Percentiles rank a stretch among this genome's conserved stretches.
Conservation (phyloP, 35 echinoderm and acorn worm species). For the Apostichopus californicus region DNA sequence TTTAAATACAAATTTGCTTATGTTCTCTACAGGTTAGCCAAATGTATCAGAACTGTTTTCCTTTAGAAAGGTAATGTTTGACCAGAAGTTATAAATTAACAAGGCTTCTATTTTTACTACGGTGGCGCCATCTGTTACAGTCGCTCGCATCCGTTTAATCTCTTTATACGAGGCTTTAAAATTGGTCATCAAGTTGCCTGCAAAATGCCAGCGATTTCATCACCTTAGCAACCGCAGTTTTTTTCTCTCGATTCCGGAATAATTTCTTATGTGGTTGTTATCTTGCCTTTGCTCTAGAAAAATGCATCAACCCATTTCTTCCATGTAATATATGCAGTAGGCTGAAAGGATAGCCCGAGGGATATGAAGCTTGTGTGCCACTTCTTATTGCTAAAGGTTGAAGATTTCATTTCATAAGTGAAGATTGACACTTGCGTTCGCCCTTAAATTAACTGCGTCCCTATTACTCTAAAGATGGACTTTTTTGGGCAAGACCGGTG, state of each 20-base stretch:
- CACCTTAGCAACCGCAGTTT: no score
- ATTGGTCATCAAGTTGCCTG: no score
- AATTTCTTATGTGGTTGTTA: not conserved
- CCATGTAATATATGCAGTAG: not conserved
- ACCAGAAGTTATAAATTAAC: no score
- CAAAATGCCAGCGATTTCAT: no score
- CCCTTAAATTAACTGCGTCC: not conserved
- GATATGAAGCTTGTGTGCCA: not conserved
- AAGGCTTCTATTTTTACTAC: no score
- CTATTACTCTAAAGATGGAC: not conserved
- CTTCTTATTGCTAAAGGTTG: not conserved
- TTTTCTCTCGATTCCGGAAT: not conserved
- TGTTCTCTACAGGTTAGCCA: no score
- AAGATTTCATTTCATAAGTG: not conserved
- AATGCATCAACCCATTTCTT: not conserved
- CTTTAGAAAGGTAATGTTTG: no score
- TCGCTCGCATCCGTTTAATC: no score
- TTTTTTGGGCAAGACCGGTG: not conserved
- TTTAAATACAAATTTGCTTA: no score
- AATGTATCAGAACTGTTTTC: no score
- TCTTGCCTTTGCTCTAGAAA: not conserved
- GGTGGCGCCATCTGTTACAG: no score
- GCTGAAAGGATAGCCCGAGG: not conserved
- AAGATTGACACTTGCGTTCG: not conserved
- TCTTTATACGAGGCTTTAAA: no score